Percentiles rank a stretch among this genome's conserved stretches.
Conservation (phyloP, 1,140 invertebrate genomes). For the Bombus haemorrhoidalis region DNA sequence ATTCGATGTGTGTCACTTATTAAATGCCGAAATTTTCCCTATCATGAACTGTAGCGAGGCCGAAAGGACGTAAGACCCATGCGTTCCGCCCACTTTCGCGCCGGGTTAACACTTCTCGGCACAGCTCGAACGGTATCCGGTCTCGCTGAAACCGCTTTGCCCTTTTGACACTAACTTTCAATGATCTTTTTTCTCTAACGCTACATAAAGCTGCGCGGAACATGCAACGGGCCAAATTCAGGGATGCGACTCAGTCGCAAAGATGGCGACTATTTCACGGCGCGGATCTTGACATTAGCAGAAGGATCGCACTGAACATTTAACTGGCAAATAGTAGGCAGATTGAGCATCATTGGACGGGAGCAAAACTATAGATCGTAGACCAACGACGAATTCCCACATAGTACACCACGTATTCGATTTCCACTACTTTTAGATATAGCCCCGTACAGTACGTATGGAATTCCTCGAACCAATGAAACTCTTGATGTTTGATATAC, state of each 20-base stretch:
- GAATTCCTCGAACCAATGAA: constrained; percentile 20
- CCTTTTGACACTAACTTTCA: constrained; percentile 33
- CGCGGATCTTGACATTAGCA: constrained; percentile 42
- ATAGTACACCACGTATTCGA: background rate
- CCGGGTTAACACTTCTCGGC: constrained; percentile 24
- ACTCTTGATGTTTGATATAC: constrained; percentile 21
- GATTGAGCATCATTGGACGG: constrained; percentile 18
- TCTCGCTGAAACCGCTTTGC: constrained; percentile 6
- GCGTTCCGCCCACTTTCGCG: constrained; percentile 58
- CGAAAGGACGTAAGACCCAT: constrained; percentile 42
- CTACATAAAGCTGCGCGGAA: constrained; percentile 62
- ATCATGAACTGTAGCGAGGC: constrained; percentile 4
- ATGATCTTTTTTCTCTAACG: constrained; percentile 47
- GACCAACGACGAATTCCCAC: background rate
- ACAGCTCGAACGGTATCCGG: constrained; percentile 14
- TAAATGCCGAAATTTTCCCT: constrained; percentile 11
- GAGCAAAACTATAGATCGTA: constrained; percentile 1
- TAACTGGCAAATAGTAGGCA: constrained; percentile 6
- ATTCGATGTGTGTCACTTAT: constrained; percentile 10
- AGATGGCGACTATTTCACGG: constrained; percentile 63
- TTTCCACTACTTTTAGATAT: background rate
- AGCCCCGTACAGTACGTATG: background rate
- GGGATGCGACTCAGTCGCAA: constrained; percentile 58
- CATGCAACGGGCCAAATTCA: constrained; percentile 42
- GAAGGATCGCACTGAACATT: constrained; percentile 33